phyloP scores from a whole-genome alignment of 2,113 vertebrate species.

The Glaucomys volans region DNA sequence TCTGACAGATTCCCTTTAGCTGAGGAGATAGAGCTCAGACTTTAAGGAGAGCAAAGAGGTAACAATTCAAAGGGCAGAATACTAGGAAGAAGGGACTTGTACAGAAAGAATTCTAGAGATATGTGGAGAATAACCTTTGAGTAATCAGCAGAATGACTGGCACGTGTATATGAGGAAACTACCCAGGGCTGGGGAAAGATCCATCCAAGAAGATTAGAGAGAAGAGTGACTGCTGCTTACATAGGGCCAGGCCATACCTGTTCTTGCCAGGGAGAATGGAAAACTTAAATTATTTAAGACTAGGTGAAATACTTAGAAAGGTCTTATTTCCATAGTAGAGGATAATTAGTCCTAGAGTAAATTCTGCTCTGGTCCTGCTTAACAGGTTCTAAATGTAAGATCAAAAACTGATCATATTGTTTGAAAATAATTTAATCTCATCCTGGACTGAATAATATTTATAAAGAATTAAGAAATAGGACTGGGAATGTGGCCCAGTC shows the following conservation, averaged over 20 bases:
- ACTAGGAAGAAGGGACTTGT: neutral
- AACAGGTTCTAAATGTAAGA: too few species aligned
- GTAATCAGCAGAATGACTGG: neutral
- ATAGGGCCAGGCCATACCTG: neutral
- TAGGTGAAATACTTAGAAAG: neutral
- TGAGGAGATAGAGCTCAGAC: neutral
- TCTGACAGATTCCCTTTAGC: neutral
- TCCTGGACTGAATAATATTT: too few species aligned
- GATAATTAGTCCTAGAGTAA: neutral
- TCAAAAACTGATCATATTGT: neutral
- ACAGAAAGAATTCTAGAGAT: neutral
- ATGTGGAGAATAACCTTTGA: neutral
- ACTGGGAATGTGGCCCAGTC: too few species aligned
- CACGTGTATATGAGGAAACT: neutral
- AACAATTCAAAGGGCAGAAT: too few species aligned
- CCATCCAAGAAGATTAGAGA: neutral
- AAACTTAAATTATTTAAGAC: neutral
- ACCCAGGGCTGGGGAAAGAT: neutral
- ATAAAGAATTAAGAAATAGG: neutral
- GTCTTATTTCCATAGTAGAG: neutral
- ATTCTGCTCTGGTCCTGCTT: too few species aligned
- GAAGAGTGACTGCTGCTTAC: neutral
- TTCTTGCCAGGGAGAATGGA: neutral
- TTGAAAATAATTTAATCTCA: too few species aligned
- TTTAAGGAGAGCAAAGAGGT: neutral